Evolutionary conservation across 2,888 invertebrate species (phyloP).

Genomic region (Leptopterna dolabrata): DNA sequence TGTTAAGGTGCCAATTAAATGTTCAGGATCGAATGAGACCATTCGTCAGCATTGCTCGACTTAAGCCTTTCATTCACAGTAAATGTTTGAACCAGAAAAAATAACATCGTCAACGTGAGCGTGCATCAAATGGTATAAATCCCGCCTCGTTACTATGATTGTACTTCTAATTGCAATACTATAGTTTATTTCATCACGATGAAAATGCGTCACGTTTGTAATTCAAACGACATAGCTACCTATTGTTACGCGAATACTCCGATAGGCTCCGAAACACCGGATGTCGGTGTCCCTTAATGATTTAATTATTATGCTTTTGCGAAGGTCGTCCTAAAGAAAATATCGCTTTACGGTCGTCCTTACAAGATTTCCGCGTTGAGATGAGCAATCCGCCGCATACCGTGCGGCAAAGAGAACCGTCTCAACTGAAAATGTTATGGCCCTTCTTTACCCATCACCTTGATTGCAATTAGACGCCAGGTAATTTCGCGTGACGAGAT

Average conservation of each 20-base stretch:
- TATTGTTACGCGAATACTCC: neutral
- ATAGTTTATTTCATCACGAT: too few species aligned
- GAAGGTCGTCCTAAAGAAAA: neutral
- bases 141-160: too few species aligned
- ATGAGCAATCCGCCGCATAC: neutral
- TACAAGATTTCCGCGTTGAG: neutral
- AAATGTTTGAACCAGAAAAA: too few species aligned
- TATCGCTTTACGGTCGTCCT: neutral
- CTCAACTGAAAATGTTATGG: neutral
- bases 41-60: too few species aligned
- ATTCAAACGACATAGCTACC: neutral
- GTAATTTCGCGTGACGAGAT: neutral
- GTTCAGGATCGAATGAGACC: too few species aligned
- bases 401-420: neutral
- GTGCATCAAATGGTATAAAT: too few species aligned
- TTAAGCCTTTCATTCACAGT: too few species aligned
- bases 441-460: neutral
- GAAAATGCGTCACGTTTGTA: too few species aligned
- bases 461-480: neutral
- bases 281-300: neutral
- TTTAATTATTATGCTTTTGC: conserved; percentile 3
- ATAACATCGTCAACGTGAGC: too few species aligned
- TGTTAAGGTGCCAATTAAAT: too few species aligned
- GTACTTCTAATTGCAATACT: too few species aligned
- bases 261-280: neutral